Percentiles rank a stretch among this genome's conserved stretches.
Conservation (phyloP, 1,140 invertebrate species). For the Bombus superbus region DNA sequence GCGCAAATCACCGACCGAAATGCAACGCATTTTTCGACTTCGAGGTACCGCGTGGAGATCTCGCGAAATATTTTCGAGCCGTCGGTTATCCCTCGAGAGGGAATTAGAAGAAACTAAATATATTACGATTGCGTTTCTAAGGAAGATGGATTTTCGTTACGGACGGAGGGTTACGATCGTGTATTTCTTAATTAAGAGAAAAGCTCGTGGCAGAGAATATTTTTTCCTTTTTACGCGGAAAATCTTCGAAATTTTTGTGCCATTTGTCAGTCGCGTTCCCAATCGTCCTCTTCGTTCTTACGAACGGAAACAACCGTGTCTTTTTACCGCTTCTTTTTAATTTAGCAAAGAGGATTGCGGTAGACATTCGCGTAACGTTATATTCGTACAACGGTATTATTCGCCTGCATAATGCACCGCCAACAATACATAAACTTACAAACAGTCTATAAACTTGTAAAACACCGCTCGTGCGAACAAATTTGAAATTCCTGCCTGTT, state of each 20-base stretch:
- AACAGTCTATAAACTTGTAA: too few species aligned
- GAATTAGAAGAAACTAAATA: neutral
- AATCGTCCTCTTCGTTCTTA: too few species aligned
- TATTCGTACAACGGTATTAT: too few species aligned
- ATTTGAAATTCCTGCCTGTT: neutral
- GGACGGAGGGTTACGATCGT: neutral
- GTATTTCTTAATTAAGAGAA: neutral
- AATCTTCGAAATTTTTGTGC: neutral
- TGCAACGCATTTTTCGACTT: constrained; percentile 13
- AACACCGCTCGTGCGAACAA: too few species aligned
- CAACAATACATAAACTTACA: too few species aligned
- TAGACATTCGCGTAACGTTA: too few species aligned
- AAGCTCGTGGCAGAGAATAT: neutral
- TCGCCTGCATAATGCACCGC: too few species aligned
- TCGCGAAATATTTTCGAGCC: neutral
- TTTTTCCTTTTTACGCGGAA: neutral
- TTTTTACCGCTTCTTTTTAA: too few species aligned
- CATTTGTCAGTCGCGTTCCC: too few species aligned
- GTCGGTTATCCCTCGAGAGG: neutral
- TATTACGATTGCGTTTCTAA: neutral
- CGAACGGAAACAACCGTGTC: too few species aligned
- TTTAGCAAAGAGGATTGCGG: too few species aligned
- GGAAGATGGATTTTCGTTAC: neutral
- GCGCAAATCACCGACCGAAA: constrained; percentile 14
- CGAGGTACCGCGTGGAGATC: neutral